A percentile compares a stretch with the other conserved stretches of the same genome.
Evolutionary conservation across 2,888 invertebrate species (phyloP).

Genomic region (Agapostemon virescens): DNA sequence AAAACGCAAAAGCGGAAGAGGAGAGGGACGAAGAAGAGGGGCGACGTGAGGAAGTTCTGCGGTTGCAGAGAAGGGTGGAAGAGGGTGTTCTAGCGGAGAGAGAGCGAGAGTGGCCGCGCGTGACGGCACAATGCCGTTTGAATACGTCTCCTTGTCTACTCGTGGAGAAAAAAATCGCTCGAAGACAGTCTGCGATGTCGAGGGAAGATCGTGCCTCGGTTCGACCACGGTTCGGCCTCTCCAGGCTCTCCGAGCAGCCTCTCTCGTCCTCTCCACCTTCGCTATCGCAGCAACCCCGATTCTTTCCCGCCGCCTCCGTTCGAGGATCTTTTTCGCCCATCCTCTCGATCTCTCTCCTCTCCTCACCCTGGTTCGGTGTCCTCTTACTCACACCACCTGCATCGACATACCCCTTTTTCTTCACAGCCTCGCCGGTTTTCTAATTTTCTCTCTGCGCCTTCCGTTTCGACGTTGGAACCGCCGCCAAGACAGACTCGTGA

Average conservation of each 20-base stretch:
- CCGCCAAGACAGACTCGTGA: neutral
- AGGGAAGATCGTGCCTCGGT: constrained; percentile 55
- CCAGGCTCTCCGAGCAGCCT: constrained; percentile 34
- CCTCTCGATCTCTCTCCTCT: constrained; percentile 76
- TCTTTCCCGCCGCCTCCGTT: constrained; percentile 82
- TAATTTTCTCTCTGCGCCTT: neutral
- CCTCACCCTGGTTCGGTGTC: neutral
- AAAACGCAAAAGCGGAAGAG: neutral
- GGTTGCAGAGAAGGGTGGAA: constrained; percentile 47
- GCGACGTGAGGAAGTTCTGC: constrained; percentile 46
- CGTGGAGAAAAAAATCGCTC: constrained; percentile 54
- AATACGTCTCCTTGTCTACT: constrained; percentile 73
- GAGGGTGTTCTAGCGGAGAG: constrained; percentile 62
- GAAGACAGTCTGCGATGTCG: constrained; percentile 41
- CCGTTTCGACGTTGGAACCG: neutral
- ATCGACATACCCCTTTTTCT: constrained; percentile 16
- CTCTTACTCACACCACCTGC: constrained; percentile 3
- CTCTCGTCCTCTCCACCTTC: constrained; percentile 65
- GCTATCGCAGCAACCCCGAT: constrained; percentile 73
- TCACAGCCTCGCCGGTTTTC: constrained; percentile 16
- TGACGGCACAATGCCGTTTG: constrained; percentile 78
- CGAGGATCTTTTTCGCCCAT: constrained; percentile 90
- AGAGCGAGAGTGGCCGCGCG: constrained; percentile 78
- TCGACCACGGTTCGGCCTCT: constrained; percentile 47
- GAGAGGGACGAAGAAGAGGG: neutral